phyloP scores from a whole-genome alignment of 2,797 vertebrate genomes.

The Glossophaga mutica region DNA sequence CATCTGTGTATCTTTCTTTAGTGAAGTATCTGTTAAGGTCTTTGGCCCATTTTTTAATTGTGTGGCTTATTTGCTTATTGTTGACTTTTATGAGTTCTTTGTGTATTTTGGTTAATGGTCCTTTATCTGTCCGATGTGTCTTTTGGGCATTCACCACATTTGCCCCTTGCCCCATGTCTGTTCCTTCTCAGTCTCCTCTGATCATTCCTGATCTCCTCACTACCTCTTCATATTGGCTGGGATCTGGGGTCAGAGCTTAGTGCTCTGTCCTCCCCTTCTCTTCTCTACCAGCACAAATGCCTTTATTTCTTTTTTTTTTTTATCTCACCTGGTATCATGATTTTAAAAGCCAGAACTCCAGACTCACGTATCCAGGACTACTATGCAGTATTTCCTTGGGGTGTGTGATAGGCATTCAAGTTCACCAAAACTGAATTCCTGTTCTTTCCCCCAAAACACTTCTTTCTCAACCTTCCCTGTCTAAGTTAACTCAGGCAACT shows the following conservation, averaged over 20 bases:
- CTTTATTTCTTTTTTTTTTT: not conserved
- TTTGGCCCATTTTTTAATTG: not conserved
- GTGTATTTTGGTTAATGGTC: not conserved
- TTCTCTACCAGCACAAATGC: not conserved
- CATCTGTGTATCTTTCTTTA: not conserved
- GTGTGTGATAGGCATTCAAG: not conserved
- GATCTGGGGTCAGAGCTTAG: not conserved
- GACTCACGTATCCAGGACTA: not conserved
- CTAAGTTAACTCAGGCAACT: not conserved
- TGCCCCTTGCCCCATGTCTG: too few relatives aligned
- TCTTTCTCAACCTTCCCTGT: not conserved
- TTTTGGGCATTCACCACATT: not conserved
- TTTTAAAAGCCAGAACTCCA: not conserved
- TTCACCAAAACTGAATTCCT: not conserved
- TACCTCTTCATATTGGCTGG: not conserved
- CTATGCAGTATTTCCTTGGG: not conserved
- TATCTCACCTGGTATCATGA: not conserved
- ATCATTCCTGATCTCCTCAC: not conserved
- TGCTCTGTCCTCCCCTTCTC: not conserved
- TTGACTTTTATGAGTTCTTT: not conserved
- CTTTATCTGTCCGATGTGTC: not conserved
- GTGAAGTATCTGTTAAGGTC: not conserved
- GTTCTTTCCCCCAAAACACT: not conserved
- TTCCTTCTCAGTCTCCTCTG: not conserved
- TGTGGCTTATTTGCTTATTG: not conserved